Evolutionary conservation across 2,888 invertebrate genomes (phyloP).

Genomic region (Pyrrhosoma nymphula): DNA sequence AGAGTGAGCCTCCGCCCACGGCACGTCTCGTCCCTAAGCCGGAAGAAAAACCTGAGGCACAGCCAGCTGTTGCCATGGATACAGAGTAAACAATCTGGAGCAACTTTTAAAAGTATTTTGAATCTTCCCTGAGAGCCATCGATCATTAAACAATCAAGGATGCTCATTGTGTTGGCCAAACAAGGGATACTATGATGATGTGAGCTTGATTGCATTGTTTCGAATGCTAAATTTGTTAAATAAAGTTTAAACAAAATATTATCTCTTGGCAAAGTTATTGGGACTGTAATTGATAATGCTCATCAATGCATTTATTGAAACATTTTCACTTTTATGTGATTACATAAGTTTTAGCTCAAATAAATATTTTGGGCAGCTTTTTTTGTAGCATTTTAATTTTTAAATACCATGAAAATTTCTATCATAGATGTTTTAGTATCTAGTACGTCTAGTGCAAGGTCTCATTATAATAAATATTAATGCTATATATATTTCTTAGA

Average conservation of each 20-base stretch:
- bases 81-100: conserved; percentile 76
- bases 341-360: not conserved
- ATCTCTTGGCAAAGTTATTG: not conserved
- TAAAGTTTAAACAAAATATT: conserved; percentile 30
- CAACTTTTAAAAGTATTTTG: not conserved
- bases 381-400: not conserved
- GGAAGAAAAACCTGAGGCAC: conserved; percentile 78
- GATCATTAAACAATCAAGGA: not conserved
- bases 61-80: conserved; percentile 79
- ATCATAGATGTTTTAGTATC: no score
- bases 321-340: conserved; percentile 11
- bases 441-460: no score
- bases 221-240: conserved; percentile 60
- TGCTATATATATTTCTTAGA: no score
- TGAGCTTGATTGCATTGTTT: conserved; percentile 55
- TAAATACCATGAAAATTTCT: not conserved
- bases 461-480: no score
- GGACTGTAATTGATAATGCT: not conserved
- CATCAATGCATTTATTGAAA: conserved; percentile 10
- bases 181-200: conserved; percentile 4
- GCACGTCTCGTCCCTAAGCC: conserved; percentile 72
- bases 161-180: not conserved
- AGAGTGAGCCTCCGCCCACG: conserved; percentile 73
- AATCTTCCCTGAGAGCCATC: not conserved
- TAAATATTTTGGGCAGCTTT: conserved; percentile 27